Conservation (phyloP, 1,140 invertebrate species). For the Drosophila sturtevanti region DNA sequence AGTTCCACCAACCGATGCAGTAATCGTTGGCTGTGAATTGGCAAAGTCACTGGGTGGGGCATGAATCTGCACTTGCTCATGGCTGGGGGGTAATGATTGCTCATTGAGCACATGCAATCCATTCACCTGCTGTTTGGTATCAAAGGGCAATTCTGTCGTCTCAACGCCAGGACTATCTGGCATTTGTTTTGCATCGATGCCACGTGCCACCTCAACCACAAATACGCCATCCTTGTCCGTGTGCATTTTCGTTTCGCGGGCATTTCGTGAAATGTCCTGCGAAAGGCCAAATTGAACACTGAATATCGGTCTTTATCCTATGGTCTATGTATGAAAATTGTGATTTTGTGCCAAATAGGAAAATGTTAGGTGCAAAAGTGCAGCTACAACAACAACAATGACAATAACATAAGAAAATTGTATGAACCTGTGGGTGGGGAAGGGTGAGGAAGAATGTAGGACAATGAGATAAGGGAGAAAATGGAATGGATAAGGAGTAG, state of each 20-base stretch:
- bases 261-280: slow-evolving; percentile 87
- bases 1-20: slow-evolving; percentile 82
- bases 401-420: slow-evolving; percentile 9
- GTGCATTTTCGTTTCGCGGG: slow-evolving; percentile 88
- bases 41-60: slow-evolving; percentile 64
- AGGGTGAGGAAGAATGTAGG: background rate
- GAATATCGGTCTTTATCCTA: background rate
- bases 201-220: slow-evolving; percentile 87
- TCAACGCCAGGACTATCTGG: slow-evolving; percentile 67
- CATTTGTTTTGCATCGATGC: slow-evolving; percentile 68
- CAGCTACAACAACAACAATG: slow-evolving; percentile 44
- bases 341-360: background rate
- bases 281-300: slow-evolving; percentile 7
- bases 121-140: slow-evolving; percentile 47
- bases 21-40: slow-evolving; percentile 23
- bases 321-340: background rate
- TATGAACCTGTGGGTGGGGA: background rate
- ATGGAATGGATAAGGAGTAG: slow-evolving; percentile 18
- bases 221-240: slow-evolving; percentile 89
- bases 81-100: slow-evolving; percentile 57
- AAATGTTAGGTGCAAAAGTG: background rate
- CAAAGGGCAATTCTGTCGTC: slow-evolving; percentile 64
- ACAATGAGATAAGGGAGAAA: background rate
- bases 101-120: slow-evolving; percentile 35
- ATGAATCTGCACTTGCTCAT: slow-evolving; percentile 82